Conservation (phyloP, 2,888 invertebrate species). For the Rotaria socialis region DNA sequence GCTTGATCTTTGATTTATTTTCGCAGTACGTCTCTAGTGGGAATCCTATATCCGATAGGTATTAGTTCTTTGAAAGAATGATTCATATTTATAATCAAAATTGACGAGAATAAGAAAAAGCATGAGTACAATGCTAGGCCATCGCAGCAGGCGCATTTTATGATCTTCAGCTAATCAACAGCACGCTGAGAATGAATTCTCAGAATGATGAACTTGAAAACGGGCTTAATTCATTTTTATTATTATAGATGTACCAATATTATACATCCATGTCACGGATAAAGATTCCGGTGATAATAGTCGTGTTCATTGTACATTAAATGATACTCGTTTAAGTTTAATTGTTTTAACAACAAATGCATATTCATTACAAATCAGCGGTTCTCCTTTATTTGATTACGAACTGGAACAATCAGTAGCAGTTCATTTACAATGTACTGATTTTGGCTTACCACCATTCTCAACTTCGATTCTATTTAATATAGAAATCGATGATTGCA, state of each 20-base stretch:
- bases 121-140: no score
- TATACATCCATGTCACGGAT: background rate
- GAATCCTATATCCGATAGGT: no score
- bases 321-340: conserved; percentile 22
- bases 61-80: no score
- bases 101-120: no score
- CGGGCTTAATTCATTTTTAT: background rate
- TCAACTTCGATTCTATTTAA: background rate
- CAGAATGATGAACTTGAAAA: no score
- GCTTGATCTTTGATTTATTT: no score
- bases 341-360: conserved; percentile 25
- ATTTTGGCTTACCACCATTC: background rate
- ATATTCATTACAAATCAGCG: conserved; percentile 3
- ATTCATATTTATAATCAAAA: no score
- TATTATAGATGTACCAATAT: background rate
- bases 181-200: no score
- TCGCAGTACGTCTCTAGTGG: no score
- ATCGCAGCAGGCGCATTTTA: no score
- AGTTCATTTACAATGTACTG: background rate
- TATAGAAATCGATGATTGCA: conserved; percentile 2
- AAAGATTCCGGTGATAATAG: conserved; percentile 3
- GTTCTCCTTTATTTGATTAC: background rate
- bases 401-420: background rate
- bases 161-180: no score
- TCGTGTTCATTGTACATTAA: conserved; percentile 25